Base-by-base conservation (phyloP, 2,888 invertebrate genomes). In the Cataglyphis rosenhaueri region DNA sequence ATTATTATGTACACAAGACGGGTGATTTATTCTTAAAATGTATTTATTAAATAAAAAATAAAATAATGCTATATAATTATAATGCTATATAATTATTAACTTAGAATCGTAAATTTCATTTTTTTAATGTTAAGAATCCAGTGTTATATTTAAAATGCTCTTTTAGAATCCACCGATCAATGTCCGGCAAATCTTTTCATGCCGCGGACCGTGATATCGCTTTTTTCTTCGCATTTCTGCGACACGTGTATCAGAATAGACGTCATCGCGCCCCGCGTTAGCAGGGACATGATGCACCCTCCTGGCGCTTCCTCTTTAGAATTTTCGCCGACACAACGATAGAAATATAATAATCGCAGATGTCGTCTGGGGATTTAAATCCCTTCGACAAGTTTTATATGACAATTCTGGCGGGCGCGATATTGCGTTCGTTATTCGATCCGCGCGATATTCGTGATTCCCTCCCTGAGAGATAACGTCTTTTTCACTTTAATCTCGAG, bases 171-270 rank as follows among this genome's bases (percentile, higher is more conserved):
- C 32, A 15, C 52, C 52, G 48, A 66, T 68, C 68, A 29, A 68
- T 52, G 55, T 9, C 35, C 68, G 70, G 21, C 12, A 9, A n/a
- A 21, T 8, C 25, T 38, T 25, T 21, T 61, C 61, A 32, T 48
- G 32, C 15, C 32, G 48, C 32, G 18, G 32, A 48, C 32, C 44
- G 32, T 48, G 15, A 48, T 32, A 15, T 5, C 61, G 48, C 18
- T 18, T 25, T 65, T 52, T 66, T 38, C n/a, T 38, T 75, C 35
- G 25, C 25, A 25, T 66, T 76, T 65, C 65, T 55, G 25, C 75
- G 29, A 66, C 66, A 65, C 66, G 65, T 75, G 35, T 66, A 55
- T 29, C 66, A 55, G 29, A 9, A 65, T 38, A 66, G 55, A 66
- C 76, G 29, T 76, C 55, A 65, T 76, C 55, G 35, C 21, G 48